phyloP scores from a whole-genome alignment of 1,140 invertebrate species.

The Cotesia glomerata region DNA sequence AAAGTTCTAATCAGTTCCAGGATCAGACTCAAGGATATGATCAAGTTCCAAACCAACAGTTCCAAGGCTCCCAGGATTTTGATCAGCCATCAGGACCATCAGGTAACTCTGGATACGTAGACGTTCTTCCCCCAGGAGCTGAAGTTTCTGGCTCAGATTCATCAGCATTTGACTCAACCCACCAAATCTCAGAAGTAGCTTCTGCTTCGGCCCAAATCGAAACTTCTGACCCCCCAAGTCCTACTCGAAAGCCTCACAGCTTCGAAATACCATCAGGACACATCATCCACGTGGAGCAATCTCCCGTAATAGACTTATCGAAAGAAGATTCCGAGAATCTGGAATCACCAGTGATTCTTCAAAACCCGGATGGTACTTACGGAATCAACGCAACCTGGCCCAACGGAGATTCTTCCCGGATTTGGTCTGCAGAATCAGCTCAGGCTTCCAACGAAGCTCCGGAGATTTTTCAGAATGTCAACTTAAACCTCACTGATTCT shows the following conservation, averaged over 20 bases:
- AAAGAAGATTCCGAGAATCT: background rate
- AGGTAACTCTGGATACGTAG: conserved; percentile 13
- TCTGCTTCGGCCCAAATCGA: no score
- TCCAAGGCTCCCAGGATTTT: no score
- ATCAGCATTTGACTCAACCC: background rate
- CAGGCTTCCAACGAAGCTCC: background rate
- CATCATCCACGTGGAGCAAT: conserved; percentile 44
- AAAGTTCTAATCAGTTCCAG: background rate
- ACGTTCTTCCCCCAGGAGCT: conserved; percentile 27
- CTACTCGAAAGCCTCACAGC: background rate
- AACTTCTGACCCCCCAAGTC: background rate
- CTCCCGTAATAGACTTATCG: conserved; percentile 44
- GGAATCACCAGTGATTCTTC: conserved; percentile 31
- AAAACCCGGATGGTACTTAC: conserved; percentile 33
- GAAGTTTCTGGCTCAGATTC: conserved; percentile 4
- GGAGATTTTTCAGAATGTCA: background rate
- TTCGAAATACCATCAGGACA: conserved; percentile 28
- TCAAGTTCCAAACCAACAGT: background rate
- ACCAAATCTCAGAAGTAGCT: background rate
- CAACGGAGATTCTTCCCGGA: background rate
- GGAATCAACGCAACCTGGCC: conserved; percentile 31
- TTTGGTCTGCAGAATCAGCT: background rate
- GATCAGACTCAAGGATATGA: background rate
- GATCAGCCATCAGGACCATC: no score
- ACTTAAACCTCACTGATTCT: background rate